Conservation (phyloP, 2,888 invertebrate genomes). For the Phyllotreta striolata region DNA sequence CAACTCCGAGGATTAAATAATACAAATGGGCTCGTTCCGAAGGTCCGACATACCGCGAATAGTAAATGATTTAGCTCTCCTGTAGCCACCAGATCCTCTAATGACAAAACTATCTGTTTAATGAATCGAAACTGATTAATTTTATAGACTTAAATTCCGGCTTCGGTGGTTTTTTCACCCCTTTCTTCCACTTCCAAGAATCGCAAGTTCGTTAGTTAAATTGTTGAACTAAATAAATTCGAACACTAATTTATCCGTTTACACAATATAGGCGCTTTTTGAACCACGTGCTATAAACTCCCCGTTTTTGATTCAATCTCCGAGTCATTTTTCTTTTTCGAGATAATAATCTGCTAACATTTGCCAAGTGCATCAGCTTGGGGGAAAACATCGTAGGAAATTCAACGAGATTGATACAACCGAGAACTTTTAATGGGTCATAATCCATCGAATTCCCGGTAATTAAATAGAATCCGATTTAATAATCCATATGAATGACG, state of each 20-base stretch:
- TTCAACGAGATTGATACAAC: not conserved
- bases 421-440: conserved; percentile 9
- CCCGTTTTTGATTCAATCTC: too few species aligned
- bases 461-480: not conserved
- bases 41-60: conserved; percentile 26
- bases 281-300: too few species aligned
- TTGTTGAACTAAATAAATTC: too few species aligned
- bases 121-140: conserved; percentile 16
- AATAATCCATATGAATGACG: too few species aligned
- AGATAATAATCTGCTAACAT: not conserved
- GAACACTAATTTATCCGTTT: too few species aligned
- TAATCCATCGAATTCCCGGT: not conserved
- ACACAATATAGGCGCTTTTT: too few species aligned
- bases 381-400: too few species aligned
- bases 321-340: not conserved
- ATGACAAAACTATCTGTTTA: not conserved
- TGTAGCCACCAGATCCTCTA: not conserved
- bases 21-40: conserved; percentile 27
- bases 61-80: conserved; percentile 31
- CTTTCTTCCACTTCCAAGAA: too few species aligned
- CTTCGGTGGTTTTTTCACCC: not conserved
- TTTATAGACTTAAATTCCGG: conserved; percentile 1
- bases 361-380: not conserved
- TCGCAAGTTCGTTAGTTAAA: too few species aligned
- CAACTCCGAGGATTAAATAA: conserved; percentile 23